Evolutionary conservation across 1,140 invertebrate genomes (phyloP), one percentile per base, ranked within the genome.

Genomic region (Pseudomyrmex dendroicus): DNA sequence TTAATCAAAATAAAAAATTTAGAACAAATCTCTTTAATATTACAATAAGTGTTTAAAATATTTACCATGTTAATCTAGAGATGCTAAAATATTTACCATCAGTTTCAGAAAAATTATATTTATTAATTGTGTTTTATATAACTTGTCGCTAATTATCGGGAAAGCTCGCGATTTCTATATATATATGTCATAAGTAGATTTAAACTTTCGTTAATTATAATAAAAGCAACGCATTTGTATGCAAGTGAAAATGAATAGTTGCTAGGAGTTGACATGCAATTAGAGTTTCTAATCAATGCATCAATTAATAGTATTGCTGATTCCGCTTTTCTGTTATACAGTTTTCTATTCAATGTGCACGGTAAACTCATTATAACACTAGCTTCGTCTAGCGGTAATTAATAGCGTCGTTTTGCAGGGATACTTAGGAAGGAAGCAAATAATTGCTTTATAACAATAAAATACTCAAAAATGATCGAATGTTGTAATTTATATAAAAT

Each of bases 271-370:
- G 82, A 72, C 74, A 63, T 25, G 85, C 82, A 87, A 87, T 88
- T 87, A 87, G 82, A 56, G 85, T 44, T 87, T 84, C 85, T 87
- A 87, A 88, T 88, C 86, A 70, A 82, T 50, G 68, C 46, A 76
- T 82, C 85, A 57, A 84, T 73, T 84, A 87, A 82, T 76, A 84
- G 80, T 82, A 87, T 82, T 66, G 64, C 63, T 62, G 76, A 88
- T 87, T 87, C 3, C 35, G 35, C n/a, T 73, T 56, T 48, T 8
- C 20, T 20, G 48, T 67, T 76, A 44, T 56, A 57, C 13, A 9
- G 35, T 20, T 44, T 80, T 80, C 76, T 72, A 80, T 62, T 74
- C 70, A 44, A 25, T 25, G 12, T 22, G 10, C 35, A 56, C 25
- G 13, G 50, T 20, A 7, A 73, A 73, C 13, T 73, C 54, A 72